Base-by-base conservation (phyloP, 2,113 vertebrate species). In the Charadrius vociferus region DNA sequence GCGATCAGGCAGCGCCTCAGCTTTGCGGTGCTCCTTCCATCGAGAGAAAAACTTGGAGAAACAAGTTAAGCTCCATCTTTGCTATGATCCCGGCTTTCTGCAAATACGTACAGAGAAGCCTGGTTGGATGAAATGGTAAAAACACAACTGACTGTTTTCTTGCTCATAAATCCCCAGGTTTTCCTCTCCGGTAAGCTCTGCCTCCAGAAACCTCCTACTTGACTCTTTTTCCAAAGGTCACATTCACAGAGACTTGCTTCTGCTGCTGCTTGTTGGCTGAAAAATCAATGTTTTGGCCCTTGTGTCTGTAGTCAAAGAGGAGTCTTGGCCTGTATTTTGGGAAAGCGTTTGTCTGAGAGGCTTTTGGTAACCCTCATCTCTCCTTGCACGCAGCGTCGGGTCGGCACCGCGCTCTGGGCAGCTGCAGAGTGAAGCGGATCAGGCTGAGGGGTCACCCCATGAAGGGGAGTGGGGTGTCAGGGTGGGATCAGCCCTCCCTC, bases 1-100 rank as follows among this genome's bases (percentile, higher is more conserved):
- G 74, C 0, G 3, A 1, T n/a, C 0, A 0, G 39, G 43, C 49
- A 68, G 53, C 0, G 1, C 30, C 86, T 72, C 67, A 82, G 88
- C 55, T 63, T 78, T 59, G 59, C 2, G 2, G 23, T 27, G 59
- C 55, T 92, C 45, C 18, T 95, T 81, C 82, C 55, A 29, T 14
- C 0, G 0, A 49, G 72, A 74, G 56, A 4, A 86, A 66, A 80
- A 53, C 75, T 58, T 58, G 53, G 74, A 83, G 36, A 58, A 85
- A 39, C 23, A 37, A 39, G 22, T 43, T 43, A 78, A 80, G 9
- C 63, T 86, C 30, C 36, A 47, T 17, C 52, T 90, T 78, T 56
- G 61, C 61, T 53, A 3, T 56, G 49, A 56, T 79, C 62, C 43
- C 23, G 0, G 3, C 24, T 79, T 63, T 34, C 61, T 41, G 23